These are phyloP conservation scores for Hemibagrus wyckioides DNA, from an alignment of 2,113 vertebrate species.

Conservation along the genomic window DNA sequence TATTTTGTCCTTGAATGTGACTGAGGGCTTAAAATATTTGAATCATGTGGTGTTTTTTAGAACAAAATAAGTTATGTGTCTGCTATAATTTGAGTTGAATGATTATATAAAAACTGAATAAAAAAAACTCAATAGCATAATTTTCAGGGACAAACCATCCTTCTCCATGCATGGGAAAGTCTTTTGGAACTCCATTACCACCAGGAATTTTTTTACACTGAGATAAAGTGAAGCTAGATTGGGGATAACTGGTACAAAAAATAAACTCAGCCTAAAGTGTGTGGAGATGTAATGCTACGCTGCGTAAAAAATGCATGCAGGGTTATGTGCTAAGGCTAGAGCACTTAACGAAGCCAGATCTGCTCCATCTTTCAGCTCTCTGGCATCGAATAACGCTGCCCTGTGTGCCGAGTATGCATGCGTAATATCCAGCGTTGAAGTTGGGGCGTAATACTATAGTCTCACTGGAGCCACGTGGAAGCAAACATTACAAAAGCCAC, in stretches of 20 bases:
- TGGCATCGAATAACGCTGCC: constrained; percentile 38
- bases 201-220: background rate
- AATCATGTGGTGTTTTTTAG: background rate
- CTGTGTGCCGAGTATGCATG: constrained; percentile 22
- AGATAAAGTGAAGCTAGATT: background rate
- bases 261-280: background rate
- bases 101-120: background rate
- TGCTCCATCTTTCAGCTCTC: constrained; percentile 47
- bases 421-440: constrained; percentile 24
- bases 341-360: constrained; percentile 37
- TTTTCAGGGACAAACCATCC: background rate
- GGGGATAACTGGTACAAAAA: background rate
- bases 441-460: constrained; percentile 26
- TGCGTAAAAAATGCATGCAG: constrained; percentile 38
- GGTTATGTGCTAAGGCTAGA: constrained; percentile 30
- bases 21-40: background rate
- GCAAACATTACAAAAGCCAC: constrained; percentile 23
- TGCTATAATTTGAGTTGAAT: background rate
- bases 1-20: background rate
- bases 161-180: background rate
- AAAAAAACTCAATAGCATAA: background rate
- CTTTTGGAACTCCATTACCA: background rate
- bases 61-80: background rate
- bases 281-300: constrained; percentile 6
- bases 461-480: constrained; percentile 32